Base-by-base conservation (phyloP, 2,797 vertebrate species). In the Octomys mimax region DNA sequence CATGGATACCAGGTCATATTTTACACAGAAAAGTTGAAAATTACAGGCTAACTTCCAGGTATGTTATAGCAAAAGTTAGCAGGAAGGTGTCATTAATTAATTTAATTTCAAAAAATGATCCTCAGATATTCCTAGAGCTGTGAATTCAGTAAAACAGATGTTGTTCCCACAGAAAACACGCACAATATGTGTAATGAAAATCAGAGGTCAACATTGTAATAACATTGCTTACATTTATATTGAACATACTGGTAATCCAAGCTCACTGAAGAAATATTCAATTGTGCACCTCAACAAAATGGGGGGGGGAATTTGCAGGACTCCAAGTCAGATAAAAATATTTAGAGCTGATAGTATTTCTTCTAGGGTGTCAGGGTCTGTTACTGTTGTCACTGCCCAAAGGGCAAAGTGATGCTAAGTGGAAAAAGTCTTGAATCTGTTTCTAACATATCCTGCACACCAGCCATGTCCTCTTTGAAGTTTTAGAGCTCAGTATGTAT, bases 251-350 rank as follows among this genome's bases (percentile, higher is more conserved):
- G 39, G 5, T 31, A 12, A 59, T 77, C 8, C 31, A 93, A 39
- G 42, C 26, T 75, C 33, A 71, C 3, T 6, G 1, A 91, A 3
- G 13, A 77, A 59, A 46, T 13, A 36, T 49, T 92, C 6, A 66
- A 91, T 70, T 24, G n/a, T 39, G 82, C 96, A 6, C 52, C 31
- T 86, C 46, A 61, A 28, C 36, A 92, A 73, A 95, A 94, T 7
- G 62, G 42, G 49, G 61, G 33, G 3, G 88, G 73, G 10, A 49
- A 61, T 36, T 57, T 26, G 46, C 31, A 62, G 26, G 21, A 88
- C 68, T 85, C 39, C 14, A 82, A 92, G 21, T 24, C 33, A 89
- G 22, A 28, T 89, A 54, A 95, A 12, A 52, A 70, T 83, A 18
- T 92, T 77, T 39, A 86, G 75, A 75, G n/a, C 46, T 81, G 49